Conservation (phyloP, 2,888 invertebrate species). For the Diaperis boleti region DNA sequence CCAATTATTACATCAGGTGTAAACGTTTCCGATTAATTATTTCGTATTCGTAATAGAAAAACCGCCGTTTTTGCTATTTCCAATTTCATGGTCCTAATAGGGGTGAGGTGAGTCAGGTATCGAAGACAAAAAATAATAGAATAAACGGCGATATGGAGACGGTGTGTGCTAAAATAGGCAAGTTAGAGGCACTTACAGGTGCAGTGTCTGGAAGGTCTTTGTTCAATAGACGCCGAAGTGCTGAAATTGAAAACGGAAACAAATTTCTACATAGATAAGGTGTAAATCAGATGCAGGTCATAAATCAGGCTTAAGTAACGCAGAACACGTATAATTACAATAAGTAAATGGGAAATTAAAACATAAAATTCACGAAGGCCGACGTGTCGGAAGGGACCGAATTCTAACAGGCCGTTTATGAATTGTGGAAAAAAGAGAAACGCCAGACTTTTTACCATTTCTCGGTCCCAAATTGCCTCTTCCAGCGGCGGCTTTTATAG, state of each 20-base stretch:
- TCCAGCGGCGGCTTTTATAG: neutral
- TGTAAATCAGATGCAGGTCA: too few species aligned
- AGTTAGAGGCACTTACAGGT: neutral
- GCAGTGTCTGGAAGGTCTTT: neutral
- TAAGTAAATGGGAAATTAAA: too few species aligned
- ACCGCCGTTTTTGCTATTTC: slow-evolving; percentile 46
- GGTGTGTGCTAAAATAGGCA: slow-evolving; percentile 2
- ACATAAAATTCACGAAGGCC: too few species aligned
- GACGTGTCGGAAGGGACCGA: too few species aligned
- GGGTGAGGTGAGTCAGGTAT: slow-evolving; percentile 31
- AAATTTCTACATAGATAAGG: too few species aligned
- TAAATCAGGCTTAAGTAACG: too few species aligned
- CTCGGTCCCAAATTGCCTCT: neutral
- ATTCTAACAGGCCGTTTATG: neutral
- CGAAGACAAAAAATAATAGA: slow-evolving; percentile 33
- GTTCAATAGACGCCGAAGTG: too few species aligned
- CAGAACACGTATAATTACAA: too few species aligned
- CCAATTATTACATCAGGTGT: slow-evolving; percentile 34
- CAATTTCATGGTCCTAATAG: slow-evolving; percentile 49
- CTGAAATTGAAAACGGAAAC: too few species aligned
- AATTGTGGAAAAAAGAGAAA: neutral
- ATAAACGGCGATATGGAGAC: neutral
- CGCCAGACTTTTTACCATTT: neutral
- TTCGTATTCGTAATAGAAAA: slow-evolving; percentile 49
- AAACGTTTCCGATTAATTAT: slow-evolving; percentile 47